Conservation (phyloP, 2,113 vertebrate species). For the Oncorhynchus nerka region DNA sequence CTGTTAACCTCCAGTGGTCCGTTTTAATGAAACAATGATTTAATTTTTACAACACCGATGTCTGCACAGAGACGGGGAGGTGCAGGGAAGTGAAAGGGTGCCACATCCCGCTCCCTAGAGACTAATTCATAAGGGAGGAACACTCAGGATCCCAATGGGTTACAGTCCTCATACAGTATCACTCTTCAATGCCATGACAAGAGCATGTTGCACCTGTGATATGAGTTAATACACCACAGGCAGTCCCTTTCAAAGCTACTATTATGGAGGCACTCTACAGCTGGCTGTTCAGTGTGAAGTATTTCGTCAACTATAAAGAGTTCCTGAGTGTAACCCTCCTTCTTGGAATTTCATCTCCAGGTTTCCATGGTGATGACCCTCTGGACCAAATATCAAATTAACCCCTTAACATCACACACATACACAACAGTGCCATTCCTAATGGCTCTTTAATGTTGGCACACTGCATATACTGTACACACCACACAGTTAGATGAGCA, state of each 20-base stretch:
- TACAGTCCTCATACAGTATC: neutral
- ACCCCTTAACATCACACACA: too few species aligned
- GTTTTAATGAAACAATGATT: constrained; percentile 33
- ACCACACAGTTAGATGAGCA: neutral
- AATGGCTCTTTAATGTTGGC: too few species aligned
- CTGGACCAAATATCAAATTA: neutral
- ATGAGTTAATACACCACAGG: neutral
- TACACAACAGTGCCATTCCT: too few species aligned
- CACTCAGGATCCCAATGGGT: constrained; percentile 13
- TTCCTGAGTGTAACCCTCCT: neutral
- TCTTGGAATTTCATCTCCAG: neutral
- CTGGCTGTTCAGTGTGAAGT: neutral
- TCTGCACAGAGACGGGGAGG: constrained; percentile 1
- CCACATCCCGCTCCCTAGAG: neutral
- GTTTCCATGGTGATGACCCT: too few species aligned
- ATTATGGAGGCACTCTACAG: neutral
- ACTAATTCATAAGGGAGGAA: neutral
- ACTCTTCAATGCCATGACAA: neutral
- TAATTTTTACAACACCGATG: constrained; percentile 34
- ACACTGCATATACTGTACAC: too few species aligned
- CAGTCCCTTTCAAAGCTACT: neutral
- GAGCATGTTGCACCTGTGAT: neutral
- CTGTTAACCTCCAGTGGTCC: constrained; percentile 13
- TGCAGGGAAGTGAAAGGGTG: neutral
- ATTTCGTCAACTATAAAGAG: too few species aligned